Evolutionary conservation across 2,113 vertebrate species (phyloP).

Genomic region (Pyrgilauda ruficollis): DNA sequence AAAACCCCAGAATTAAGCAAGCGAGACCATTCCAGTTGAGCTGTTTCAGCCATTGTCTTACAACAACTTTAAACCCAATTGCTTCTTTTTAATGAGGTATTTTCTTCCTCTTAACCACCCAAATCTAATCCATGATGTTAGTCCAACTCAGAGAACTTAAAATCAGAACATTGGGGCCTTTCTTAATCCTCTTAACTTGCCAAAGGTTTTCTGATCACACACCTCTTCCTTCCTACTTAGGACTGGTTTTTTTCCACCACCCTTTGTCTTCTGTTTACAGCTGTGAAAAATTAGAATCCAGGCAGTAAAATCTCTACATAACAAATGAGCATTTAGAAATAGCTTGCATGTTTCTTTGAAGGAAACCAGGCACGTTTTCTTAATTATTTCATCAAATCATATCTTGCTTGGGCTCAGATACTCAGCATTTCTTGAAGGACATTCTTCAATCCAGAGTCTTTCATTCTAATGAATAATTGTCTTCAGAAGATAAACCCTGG

Average conservation of each 20-base stretch:
- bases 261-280: constrained; percentile 61
- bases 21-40: constrained; percentile 59
- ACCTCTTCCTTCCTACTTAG: constrained; percentile 67
- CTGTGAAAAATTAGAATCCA: constrained; percentile 70
- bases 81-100: constrained; percentile 68
- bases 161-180: constrained; percentile 58
- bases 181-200: constrained; percentile 73
- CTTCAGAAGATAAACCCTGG: background rate
- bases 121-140: constrained; percentile 65
- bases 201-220: constrained; percentile 69
- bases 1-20: constrained; percentile 58
- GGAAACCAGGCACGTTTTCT: constrained; percentile 49
- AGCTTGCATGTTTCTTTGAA: constrained; percentile 30
- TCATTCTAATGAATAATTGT: constrained; percentile 13
- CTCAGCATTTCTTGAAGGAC: background rate
- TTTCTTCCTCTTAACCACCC: constrained; percentile 67
- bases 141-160: constrained; percentile 60
- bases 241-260: background rate
- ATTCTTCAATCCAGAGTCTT: background rate
- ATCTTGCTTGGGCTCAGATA: background rate
- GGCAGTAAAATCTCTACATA: constrained; percentile 15
- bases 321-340: constrained; percentile 2
- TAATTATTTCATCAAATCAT: constrained; percentile 52
- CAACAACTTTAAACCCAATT: constrained; percentile 63
- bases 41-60: constrained; percentile 64